These are phyloP conservation scores for Sabatieria punctata DNA, from an alignment of 2,888 invertebrate species.

Conservation along the genomic window DNA sequence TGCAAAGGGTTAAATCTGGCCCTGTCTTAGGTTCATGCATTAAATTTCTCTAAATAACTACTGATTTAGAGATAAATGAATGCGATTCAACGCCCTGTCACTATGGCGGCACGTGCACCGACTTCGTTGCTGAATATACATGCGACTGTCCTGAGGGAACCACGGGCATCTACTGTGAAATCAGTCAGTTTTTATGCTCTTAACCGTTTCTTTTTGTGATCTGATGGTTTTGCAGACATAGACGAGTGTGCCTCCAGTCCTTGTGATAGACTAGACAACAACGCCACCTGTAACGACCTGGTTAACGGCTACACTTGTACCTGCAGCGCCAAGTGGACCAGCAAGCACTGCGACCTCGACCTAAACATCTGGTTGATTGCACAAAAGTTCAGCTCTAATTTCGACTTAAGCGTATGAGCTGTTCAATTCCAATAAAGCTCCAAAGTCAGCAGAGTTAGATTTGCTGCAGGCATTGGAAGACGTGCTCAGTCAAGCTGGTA, in stretches of 20 bases:
- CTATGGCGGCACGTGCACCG: slow-evolving; percentile 40
- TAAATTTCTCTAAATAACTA: no score
- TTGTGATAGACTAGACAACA: background rate
- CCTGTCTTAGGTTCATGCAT: no score
- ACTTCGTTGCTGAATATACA: slow-evolving; percentile 70
- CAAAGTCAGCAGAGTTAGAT: background rate
- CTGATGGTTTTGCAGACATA: slow-evolving; percentile 1
- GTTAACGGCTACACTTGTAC: slow-evolving; percentile 5
- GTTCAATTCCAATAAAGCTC: background rate
- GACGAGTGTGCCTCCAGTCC: slow-evolving; percentile 2
- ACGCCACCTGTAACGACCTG: slow-evolving; percentile 5
- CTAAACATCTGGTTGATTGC: background rate
- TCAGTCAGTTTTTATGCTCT: background rate
- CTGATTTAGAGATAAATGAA: slow-evolving; percentile 51
- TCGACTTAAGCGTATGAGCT: background rate
- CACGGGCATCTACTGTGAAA: slow-evolving; percentile 57
- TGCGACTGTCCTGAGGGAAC: slow-evolving; percentile 37
- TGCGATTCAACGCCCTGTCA: slow-evolving; percentile 54
- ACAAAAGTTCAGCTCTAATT: background rate
- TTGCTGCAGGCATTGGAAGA: slow-evolving; percentile 1
- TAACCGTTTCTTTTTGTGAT: no score
- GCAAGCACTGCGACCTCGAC: background rate
- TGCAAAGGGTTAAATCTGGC: no score
- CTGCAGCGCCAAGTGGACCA: slow-evolving; percentile 1
- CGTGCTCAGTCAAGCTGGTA: background rate